These are phyloP conservation scores for Piprites chloris DNA, from an alignment of 2,113 vertebrate species.

Conservation along the genomic window DNA sequence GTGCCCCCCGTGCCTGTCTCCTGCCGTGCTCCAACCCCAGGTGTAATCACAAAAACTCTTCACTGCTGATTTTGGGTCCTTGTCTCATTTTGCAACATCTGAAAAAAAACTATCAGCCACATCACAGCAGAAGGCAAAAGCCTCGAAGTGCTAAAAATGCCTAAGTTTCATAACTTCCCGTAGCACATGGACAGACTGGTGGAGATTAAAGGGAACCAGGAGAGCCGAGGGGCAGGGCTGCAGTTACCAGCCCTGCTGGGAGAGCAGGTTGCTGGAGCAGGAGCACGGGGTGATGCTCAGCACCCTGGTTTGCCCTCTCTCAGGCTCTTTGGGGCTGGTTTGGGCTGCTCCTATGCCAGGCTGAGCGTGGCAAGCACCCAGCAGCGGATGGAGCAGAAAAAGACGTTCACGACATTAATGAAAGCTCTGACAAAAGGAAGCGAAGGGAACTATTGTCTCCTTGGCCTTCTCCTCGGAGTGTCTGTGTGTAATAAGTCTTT, in stretches of 20 bases:
- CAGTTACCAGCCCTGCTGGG: background rate
- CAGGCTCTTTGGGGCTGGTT: background rate
- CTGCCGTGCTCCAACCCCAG: background rate
- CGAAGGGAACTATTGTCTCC: slow-evolving; percentile 23
- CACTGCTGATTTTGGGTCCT: background rate
- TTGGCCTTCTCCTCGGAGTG: background rate
- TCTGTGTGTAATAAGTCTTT: slow-evolving; percentile 48
- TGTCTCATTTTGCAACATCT: accelerated
- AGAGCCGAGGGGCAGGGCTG: background rate
- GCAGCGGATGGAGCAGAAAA: background rate
- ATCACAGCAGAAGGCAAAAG: background rate
- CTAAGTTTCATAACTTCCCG: background rate
- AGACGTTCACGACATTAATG: background rate
- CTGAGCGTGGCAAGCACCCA: background rate
- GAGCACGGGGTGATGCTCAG: background rate
- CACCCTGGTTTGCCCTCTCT: accelerated
- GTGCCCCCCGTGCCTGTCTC: background rate
- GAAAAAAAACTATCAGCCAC: background rate
- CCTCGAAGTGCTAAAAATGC: background rate
- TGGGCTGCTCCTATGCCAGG: background rate
- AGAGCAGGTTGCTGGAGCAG: accelerated
- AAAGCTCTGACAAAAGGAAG: slow-evolving; percentile 57
- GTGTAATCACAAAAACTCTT: background rate
- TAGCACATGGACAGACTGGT: accelerated
- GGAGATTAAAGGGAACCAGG: accelerated